Conservation (phyloP, 1,140 invertebrate species). For the Lordiphosa mommai region DNA sequence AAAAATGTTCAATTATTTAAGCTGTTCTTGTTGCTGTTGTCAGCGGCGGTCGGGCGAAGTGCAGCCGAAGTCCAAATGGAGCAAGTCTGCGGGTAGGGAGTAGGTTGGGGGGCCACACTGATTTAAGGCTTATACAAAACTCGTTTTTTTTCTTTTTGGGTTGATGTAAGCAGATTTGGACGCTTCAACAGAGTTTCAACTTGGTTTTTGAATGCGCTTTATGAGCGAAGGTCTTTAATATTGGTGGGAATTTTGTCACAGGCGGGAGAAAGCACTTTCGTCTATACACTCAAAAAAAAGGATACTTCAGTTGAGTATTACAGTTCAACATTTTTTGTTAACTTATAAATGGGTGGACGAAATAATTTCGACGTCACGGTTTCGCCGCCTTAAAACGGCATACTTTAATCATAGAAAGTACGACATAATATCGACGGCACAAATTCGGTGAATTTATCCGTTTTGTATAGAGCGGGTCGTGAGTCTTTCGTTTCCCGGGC, state of each 20-base stretch:
- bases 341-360: no score
- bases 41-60: constrained; percentile 28
- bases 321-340: no score
- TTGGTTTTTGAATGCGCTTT: constrained; percentile 29
- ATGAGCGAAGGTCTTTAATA: constrained; percentile 1
- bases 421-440: no score
- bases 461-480: no score
- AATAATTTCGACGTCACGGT: no score
- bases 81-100: not conserved
- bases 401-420: no score
- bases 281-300: not conserved
- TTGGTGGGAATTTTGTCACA: not conserved
- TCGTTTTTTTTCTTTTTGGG: constrained; percentile 38
- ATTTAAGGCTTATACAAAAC: constrained; percentile 57
- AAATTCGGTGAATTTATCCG: no score
- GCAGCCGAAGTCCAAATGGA: constrained; percentile 28
- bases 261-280: no score
- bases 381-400: no score
- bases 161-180: constrained; percentile 53
- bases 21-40: constrained; percentile 17
- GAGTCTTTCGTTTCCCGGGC: no score
- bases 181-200: constrained; percentile 8
- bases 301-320: no score
- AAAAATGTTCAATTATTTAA: constrained; percentile 64
- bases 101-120: constrained; percentile 16